Conservation (phyloP, 64 coral and sea anemone species). For the Catalaphyllia jardinei region DNA sequence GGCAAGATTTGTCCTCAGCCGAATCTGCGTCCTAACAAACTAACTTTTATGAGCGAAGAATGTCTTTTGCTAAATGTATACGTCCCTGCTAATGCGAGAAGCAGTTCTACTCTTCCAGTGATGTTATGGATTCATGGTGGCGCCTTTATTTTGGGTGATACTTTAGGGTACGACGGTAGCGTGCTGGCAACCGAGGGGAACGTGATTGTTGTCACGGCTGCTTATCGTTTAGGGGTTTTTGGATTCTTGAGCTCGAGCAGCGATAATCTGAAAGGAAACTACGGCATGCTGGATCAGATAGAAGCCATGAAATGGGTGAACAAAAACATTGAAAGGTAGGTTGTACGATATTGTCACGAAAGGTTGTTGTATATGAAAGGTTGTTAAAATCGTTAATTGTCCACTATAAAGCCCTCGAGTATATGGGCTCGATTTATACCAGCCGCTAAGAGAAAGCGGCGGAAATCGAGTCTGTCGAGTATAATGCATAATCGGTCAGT, state of each 20-base stretch:
- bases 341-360: neutral
- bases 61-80: neutral
- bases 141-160: neutral
- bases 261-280: slow-evolving; percentile 46
- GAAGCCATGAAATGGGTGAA: slow-evolving; percentile 72
- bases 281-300: slow-evolving; percentile 56
- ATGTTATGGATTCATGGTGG: slow-evolving; percentile 13
- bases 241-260: slow-evolving; percentile 27
- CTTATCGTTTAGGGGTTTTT: neutral
- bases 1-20: slow-evolving; percentile 46
- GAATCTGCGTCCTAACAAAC: slow-evolving; percentile 6
- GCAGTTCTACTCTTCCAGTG: neutral
- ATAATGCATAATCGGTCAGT: no score
- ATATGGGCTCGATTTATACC: no score
- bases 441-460: no score
- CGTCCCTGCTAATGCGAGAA: neutral
- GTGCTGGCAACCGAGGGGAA: neutral
- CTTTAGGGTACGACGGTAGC: neutral
- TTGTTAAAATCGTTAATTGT: no score
- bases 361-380: no score
- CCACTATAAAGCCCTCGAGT: no score
- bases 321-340: slow-evolving; percentile 68
- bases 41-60: neutral
- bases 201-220: neutral
- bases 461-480: no score